Evolutionary conservation across 1,140 invertebrate genomes (phyloP), one percentile per base, ranked within the genome.

Genomic region (Musca domestica): DNA sequence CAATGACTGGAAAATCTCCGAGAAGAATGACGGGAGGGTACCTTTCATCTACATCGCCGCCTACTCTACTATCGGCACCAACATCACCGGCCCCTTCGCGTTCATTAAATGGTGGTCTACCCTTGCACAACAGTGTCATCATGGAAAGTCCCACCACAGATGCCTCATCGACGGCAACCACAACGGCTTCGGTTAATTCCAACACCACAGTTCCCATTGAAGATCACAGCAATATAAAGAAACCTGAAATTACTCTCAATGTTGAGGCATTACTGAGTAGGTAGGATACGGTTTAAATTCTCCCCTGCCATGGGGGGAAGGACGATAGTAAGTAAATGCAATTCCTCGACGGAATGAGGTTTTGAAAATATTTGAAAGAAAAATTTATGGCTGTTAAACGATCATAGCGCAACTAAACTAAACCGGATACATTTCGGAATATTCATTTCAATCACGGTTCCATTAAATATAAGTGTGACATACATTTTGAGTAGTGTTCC

Each of bases 201-300:
- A 64, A 51, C 23, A 67, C 61, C 17, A 64, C 68, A 17, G 46
- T 72, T 10, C 67, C 65, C 2, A 46, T 63, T 9, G 63, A 66
- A 14, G 22, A 25, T 12, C 15, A 27, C 6, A 64, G 27, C 20
- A 67, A 61, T 52, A 15, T 66, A 4, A 64, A 56, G 12, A 66
- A 64, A 61, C 71, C 67, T 34, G 79, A 81, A 70, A 70, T 81
- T 46, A 77, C 72, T 6, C 52, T 81, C 5, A 81, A 77, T 66
- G 75, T 76, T 66, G 77, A 80, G 64, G 72, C 76, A 22, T 72
- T 81, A 27, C 30, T 81, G 54, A 75, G 74, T 67, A 81, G 79
- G 77, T 81, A 81, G 77, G 74, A 67, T 68, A 81, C 79, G 68
- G 71, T 81, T 73, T 81, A 81, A 79, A 71, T 30, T 61, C 15